Base-by-base conservation (phyloP, 1,140 invertebrate genomes). In the Ephestia elutella region DNA sequence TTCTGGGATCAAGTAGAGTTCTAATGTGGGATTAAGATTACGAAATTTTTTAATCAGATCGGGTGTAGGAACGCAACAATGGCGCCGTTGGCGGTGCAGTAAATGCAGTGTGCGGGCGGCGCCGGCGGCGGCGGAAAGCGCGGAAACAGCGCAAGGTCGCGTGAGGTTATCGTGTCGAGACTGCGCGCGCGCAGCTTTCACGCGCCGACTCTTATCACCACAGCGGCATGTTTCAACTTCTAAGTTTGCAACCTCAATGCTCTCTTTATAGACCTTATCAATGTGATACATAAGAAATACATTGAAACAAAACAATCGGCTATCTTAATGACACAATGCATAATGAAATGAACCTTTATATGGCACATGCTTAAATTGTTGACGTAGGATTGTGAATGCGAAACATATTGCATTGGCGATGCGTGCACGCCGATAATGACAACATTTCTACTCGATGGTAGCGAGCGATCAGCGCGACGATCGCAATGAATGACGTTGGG, bases 401-500 rank as follows among this genome's bases (percentile, higher is more conserved):
- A 53, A n/a, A 53, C 20, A 53, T 53, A 25, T 76, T 78, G 68
- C 75, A 78, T 83, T 77, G 75, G 62, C 56, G 66, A 69, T 81
- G 78, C 75, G 80, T 85, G 71, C 72, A 66, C 69, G 71, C 62
- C 69, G 76, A 79, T 84, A 87, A 85, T 85, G 80, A 85, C 75
- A 80, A 83, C 75, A 81, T 85, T 83, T 78, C 78, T 78, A 85
- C 76, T 82, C 70, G 79, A 73, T 73, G 73, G 78, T 81, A 80
- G 79, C 79, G 68, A 60, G 62, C 74, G 79, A 85, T 82, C 81
- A 76, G 66, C 62, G 71, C 71, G 68, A 76, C 80, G 80, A 83
- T 86, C 78, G 78, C 82, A 80, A 85, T 85, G 85, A 85, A 85
- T 87, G 81, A 82, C 80, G 82, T 80, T 72, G 75, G 70, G 73